These are phyloP conservation scores for Melanchra persicariae DNA, from an alignment of 2,888 invertebrate genomes.

Conservation along the genomic window DNA sequence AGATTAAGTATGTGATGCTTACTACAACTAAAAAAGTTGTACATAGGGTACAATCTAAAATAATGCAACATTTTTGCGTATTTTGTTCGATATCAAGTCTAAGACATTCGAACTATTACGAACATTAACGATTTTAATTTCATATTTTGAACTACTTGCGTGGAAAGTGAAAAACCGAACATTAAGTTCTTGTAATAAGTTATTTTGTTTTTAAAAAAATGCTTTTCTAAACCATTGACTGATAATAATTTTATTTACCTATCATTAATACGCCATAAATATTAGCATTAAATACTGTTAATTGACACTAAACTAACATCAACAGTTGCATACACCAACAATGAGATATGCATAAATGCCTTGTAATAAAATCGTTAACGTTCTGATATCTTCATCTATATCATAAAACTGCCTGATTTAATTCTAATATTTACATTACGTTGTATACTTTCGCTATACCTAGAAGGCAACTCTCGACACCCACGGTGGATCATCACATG, in stretches of 20 bases:
- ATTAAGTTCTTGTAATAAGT: neutral
- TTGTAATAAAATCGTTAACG: slow-evolving; percentile 53
- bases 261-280: slow-evolving; percentile 25
- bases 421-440: slow-evolving; percentile 56
- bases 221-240: slow-evolving; percentile 7
- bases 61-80: slow-evolving; percentile 25
- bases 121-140: slow-evolving; percentile 58
- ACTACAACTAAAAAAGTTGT: slow-evolving; percentile 59
- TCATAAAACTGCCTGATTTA: slow-evolving; percentile 35
- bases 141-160: slow-evolving; percentile 4
- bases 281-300: slow-evolving; percentile 41
- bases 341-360: slow-evolving; percentile 26
- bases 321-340: slow-evolving; percentile 18
- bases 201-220: slow-evolving; percentile 38
- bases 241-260: slow-evolving; percentile 4
- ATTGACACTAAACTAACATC: slow-evolving; percentile 35
- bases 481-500: slow-evolving; percentile 61
- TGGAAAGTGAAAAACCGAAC: neutral
- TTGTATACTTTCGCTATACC: slow-evolving; percentile 59
- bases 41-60: slow-evolving; percentile 63
- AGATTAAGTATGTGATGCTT: slow-evolving; percentile 81
- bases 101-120: slow-evolving; percentile 24
- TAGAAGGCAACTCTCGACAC: slow-evolving; percentile 68
- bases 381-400: slow-evolving; percentile 21
- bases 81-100: slow-evolving; percentile 55